These are phyloP conservation scores for Ptyas mucosa DNA, from an alignment of 2,113 vertebrate species.

Conservation along the genomic window DNA sequence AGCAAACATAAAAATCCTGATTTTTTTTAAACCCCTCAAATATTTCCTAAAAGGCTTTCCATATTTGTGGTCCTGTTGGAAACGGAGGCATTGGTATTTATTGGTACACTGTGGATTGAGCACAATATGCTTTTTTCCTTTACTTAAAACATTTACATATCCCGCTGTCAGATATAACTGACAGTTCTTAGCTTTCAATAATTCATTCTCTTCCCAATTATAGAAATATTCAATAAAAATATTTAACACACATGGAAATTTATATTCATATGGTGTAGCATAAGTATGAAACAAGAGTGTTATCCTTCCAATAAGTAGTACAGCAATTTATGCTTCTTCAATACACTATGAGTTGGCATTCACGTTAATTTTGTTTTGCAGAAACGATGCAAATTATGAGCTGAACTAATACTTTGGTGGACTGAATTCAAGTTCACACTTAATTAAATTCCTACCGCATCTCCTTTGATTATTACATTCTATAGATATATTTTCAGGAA, in stretches of 20 bases:
- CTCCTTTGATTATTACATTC: constrained; percentile 30
- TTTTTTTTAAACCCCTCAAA: neutral
- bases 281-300: neutral
- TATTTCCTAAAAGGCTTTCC: neutral
- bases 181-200: neutral
- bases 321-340: neutral
- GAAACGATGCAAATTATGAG: constrained; percentile 24
- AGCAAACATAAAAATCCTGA: neutral
- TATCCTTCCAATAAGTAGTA: neutral
- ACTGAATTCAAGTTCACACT: constrained; percentile 13
- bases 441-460: constrained; percentile 42
- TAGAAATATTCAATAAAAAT: neutral
- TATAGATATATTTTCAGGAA: constrained; percentile 34
- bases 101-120: neutral
- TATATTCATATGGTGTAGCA: neutral
- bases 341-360: constrained; percentile 5
- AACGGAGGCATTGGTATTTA: neutral
- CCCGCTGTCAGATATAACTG: neutral
- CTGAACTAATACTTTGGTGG: constrained; percentile 1
- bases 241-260: neutral
- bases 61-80: neutral
- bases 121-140: neutral
- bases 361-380: neutral
- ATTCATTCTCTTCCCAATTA: neutral
- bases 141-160: neutral